Percentiles rank a stretch among this genome's conserved stretches.
These are phyloP conservation scores for Allobates femoralis DNA, from an alignment of 2,797 vertebrate genomes.

Conservation along the genomic window DNA sequence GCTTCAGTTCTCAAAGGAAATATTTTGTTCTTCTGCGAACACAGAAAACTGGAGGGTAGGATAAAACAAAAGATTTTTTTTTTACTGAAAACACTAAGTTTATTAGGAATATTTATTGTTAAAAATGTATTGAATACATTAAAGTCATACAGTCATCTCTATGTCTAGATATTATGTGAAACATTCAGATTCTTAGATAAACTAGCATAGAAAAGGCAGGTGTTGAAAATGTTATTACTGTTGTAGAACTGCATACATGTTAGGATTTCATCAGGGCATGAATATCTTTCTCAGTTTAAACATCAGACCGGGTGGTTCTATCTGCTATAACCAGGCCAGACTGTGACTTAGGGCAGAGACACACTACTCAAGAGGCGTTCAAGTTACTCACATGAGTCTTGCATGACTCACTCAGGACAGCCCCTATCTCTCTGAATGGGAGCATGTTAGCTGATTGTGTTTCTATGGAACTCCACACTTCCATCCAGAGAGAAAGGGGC, in stretches of 20 bases:
- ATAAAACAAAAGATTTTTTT: not conserved
- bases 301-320: not conserved
- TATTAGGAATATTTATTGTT: constrained; percentile 2
- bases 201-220: not conserved
- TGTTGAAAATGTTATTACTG: not conserved
- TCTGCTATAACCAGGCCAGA: not conserved
- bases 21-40: constrained; percentile 29
- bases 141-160: not conserved
- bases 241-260: not conserved
- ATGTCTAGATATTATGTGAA: not conserved
- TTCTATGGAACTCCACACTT: no score
- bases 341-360: no score
- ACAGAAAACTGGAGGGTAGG: constrained; percentile 12
- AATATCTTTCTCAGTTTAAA: not conserved
- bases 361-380: no score
- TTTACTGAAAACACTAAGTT: not conserved
- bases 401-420: no score
- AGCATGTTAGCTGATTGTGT: no score
- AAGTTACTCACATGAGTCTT: no score
- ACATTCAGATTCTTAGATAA: not conserved
- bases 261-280: not conserved
- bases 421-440: no score
- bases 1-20: not conserved
- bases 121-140: not conserved
- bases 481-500: no score